Base-by-base conservation (phyloP, 92 coral and sea anemone genomes). In the Paragorgia papillata region DNA sequence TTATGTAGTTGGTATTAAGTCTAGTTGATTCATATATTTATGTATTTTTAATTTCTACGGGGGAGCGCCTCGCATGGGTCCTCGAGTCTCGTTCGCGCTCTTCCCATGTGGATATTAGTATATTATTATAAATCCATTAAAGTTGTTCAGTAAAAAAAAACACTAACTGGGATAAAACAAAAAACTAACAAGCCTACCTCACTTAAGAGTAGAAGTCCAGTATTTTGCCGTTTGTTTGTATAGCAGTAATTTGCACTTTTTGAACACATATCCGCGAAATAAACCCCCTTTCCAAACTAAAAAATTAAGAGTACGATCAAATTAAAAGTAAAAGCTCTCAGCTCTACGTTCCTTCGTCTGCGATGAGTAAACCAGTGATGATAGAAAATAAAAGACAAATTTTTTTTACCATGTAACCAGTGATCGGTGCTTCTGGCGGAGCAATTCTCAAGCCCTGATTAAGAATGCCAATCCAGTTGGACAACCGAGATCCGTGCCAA, bases 191-290 rank as follows among this genome's bases (percentile, higher is more conserved):
- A 28, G 67, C 91, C 17, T 41, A 90, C 97, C 93, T 92, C 97
- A 79, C 96, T 90, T 21, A 92, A 92, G 13, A 92, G 84, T 18
- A 92, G 80, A 30, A 92, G 82, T 34, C 97, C 97, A 41, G 88
- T 84, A 64, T 84, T 88, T 73, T 92, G 91, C 22, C 96, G 79
- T 65, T 89, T 86, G 41, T 92, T 83, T 2, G 97, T 85, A 77
- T 88, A 92, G 76, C 97, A 92, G 56, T 92, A 92, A 75, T 92
- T 92, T 17, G 93, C 97, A 76, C 97, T 92, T 66, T 92, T 92
- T 21, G 97, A 92, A 12, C 96, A 92, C 97, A 92, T 92, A 78
- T 92, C 97, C 15, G 97, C 97, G 65, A 92, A 92, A 83, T 92
- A 92, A 71, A 92, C 79, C 30, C 97, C 97, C 76, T 92, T 92